phyloP scores from a whole-genome alignment of 2,113 vertebrate genomes.

The Xiphias gladius region DNA sequence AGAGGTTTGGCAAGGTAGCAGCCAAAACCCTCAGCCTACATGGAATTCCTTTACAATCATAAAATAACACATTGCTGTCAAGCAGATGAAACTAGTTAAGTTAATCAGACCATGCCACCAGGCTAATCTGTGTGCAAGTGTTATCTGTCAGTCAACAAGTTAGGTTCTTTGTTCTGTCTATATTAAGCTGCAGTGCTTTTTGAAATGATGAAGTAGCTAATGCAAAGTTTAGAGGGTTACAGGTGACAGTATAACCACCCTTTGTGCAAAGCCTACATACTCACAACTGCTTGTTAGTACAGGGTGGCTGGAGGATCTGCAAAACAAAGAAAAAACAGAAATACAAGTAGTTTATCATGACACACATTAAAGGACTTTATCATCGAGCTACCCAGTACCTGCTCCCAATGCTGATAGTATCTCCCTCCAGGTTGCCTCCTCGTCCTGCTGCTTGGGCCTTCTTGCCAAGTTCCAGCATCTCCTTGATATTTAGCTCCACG shows the following conservation, averaged over 20 bases:
- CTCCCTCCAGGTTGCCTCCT: conserved; percentile 72
- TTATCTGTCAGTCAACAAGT: conserved; percentile 25
- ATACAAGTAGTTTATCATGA: neutral
- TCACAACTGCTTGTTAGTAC: conserved; percentile 83
- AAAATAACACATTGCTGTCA: conserved; percentile 45
- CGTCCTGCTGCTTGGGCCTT: conserved; percentile 55
- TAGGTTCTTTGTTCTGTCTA: neutral
- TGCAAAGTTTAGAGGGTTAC: neutral
- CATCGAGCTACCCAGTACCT: conserved; percentile 63
- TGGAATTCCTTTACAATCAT: conserved; percentile 50
- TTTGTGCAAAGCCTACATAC: conserved; percentile 45
- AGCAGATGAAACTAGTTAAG: conserved; percentile 31
- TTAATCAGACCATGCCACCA: neutral
- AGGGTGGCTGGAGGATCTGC: conserved; percentile 80
- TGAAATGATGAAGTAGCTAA: neutral
- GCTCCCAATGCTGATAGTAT: conserved; percentile 81
- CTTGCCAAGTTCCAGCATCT: conserved; percentile 80
- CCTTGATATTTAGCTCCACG: conserved; percentile 80
- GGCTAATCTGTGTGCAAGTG: conserved; percentile 2
- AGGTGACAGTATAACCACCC: neutral
- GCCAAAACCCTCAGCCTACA: conserved; percentile 3
- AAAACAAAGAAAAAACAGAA: conserved; percentile 22
- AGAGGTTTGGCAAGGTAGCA: conserved; percentile 36
- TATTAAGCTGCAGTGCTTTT: neutral
- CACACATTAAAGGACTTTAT: neutral